Evolutionary conservation across 2,888 invertebrate genomes (phyloP).

Genomic region (Acleris holmiana): DNA sequence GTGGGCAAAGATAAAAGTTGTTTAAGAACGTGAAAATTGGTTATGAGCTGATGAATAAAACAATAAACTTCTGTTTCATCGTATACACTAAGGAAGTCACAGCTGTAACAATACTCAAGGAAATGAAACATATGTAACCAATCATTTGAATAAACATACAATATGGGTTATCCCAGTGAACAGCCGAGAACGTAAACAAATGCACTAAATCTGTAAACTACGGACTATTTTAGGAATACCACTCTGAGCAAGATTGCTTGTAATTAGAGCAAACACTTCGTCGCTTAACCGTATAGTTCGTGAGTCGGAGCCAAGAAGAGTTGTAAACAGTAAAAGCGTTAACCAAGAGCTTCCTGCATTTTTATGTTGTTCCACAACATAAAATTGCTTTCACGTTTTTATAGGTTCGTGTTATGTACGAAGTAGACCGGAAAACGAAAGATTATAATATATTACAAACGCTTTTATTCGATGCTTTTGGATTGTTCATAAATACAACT

Average conservation of each 20-base stretch:
- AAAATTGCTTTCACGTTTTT: slow-evolving; percentile 60
- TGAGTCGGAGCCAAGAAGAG: slow-evolving; percentile 63
- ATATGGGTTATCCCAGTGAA: slow-evolving; percentile 47
- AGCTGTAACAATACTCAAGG: not conserved
- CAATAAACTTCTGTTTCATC: not conserved
- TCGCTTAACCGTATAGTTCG: slow-evolving; percentile 63
- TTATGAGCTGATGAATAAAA: not conserved
- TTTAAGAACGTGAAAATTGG: not conserved
- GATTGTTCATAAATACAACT: not conserved
- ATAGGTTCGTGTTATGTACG: slow-evolving; percentile 49
- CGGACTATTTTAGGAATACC: slow-evolving; percentile 56
- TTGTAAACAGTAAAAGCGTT: slow-evolving; percentile 62
- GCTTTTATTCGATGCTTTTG: slow-evolving; percentile 22
- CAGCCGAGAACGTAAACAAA: slow-evolving; percentile 60
- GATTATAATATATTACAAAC: slow-evolving; percentile 10
- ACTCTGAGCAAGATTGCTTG: slow-evolving; percentile 57
- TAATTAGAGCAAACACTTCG: slow-evolving; percentile 72
- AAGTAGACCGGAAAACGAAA: slow-evolving; percentile 54
- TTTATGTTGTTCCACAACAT: slow-evolving; percentile 55
- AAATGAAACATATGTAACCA: slow-evolving; percentile 20
- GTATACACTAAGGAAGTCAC: slow-evolving; percentile 4
- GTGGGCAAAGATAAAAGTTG: slow-evolving; percentile 52
- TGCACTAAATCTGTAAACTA: slow-evolving; percentile 52
- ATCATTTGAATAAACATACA: slow-evolving; percentile 22
- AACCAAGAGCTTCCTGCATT: slow-evolving; percentile 57